These are phyloP conservation scores for Bombus superbus DNA, from an alignment of 1,140 invertebrate species.

Conservation along the genomic window DNA sequence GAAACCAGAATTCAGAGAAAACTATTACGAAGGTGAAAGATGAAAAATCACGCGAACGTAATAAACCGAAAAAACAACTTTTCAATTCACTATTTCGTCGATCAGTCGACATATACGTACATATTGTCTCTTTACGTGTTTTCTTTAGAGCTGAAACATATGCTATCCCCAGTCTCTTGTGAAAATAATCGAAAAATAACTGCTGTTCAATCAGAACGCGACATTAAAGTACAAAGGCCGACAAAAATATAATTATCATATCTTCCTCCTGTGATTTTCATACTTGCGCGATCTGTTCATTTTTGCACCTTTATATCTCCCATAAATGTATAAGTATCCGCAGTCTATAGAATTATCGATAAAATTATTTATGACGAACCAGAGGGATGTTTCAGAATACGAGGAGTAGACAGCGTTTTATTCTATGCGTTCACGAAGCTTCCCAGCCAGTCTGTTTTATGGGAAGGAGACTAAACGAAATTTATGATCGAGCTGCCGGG, in stretches of 20 bases:
- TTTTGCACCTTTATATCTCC: not conserved
- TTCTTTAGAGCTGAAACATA: too few species aligned
- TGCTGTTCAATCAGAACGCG: not conserved
- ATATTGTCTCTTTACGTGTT: not conserved
- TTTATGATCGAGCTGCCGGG: not conserved
- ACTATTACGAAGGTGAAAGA: too few species aligned
- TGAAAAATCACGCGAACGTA: too few species aligned
- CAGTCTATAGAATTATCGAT: not conserved
- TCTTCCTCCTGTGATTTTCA: not conserved
- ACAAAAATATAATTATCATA: not conserved
- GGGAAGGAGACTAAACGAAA: not conserved
- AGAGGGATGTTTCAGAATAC: not conserved
- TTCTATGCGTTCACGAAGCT: not conserved
- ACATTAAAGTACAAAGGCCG: not conserved
- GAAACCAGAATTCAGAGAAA: too few species aligned
- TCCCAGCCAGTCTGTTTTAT: not conserved
- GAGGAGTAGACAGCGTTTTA: not conserved
- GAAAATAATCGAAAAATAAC: not conserved
- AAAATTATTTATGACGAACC: too few species aligned
- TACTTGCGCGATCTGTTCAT: not conserved
- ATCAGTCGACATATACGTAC: not conserved
- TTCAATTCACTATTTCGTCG: not conserved
- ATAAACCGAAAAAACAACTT: not conserved
- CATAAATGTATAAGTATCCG: not conserved
- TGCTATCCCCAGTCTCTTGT: not conserved